Percentiles rank a stretch among this genome's conserved stretches.
phyloP scores from a whole-genome alignment of 2,888 invertebrate species.

The Drymonia ruficornis region DNA sequence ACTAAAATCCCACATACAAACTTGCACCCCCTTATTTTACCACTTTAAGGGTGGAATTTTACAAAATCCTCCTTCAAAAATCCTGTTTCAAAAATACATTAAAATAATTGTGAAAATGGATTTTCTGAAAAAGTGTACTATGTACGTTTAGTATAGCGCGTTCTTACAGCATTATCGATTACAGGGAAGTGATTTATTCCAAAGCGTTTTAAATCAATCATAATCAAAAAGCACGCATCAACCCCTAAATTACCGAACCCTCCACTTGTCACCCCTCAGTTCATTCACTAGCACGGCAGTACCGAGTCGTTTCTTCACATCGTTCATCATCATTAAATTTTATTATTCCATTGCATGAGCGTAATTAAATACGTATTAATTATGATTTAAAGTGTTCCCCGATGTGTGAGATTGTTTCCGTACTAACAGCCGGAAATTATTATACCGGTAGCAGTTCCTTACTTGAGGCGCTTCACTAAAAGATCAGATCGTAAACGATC shows the following conservation, averaged over 20 bases:
- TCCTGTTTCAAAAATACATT: too few relatives aligned
- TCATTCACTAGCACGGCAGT: constrained; percentile 15
- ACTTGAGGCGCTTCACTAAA: too few relatives aligned
- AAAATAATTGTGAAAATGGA: too few relatives aligned
- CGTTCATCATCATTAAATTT: constrained; percentile 70
- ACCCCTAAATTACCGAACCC: constrained; percentile 3
- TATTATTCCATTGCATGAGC: constrained; percentile 54
- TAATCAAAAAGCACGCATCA: constrained; percentile 4
- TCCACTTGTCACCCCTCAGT: constrained; percentile 16
- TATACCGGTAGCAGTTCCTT: not conserved
- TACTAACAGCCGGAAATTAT: not conserved
- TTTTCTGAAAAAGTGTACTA: too few relatives aligned
- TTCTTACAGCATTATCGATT: too few relatives aligned
- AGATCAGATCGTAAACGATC: too few relatives aligned
- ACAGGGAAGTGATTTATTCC: not conserved
- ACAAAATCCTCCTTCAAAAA: too few relatives aligned
- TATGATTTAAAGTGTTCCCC: constrained; percentile 38
- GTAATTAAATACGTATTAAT: constrained; percentile 35
- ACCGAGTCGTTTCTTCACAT: constrained; percentile 29
- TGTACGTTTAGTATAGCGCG: too few relatives aligned
- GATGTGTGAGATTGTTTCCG: constrained; percentile 31
- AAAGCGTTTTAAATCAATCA: constrained; percentile 7
- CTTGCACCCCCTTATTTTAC: too few relatives aligned
- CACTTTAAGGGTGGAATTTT: too few relatives aligned
- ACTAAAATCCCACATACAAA: too few relatives aligned